Percentiles rank a stretch among this genome's conserved stretches.
Evolutionary conservation across 2,113 vertebrate species (phyloP).

Genomic region (Boulengeromyrus knoepffleri): DNA sequence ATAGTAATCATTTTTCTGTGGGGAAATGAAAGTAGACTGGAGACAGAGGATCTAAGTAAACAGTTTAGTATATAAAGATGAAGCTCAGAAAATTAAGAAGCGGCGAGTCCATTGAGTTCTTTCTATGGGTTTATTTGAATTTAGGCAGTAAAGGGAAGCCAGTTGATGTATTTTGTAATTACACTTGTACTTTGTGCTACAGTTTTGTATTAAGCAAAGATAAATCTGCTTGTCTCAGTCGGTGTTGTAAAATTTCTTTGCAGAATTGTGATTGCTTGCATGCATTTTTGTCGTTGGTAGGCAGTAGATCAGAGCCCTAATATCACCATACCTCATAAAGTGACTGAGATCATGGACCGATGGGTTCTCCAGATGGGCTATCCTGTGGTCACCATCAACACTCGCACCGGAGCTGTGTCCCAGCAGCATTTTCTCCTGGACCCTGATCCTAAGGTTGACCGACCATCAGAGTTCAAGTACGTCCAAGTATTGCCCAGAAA

Average conservation of each 20-base stretch:
- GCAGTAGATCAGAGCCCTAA: conserved; percentile 27
- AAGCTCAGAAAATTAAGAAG: not conserved
- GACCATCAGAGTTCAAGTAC: conserved; percentile 67
- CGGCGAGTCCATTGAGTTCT: not conserved
- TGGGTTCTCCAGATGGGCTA: conserved; percentile 94
- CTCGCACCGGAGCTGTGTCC: conserved; percentile 25
- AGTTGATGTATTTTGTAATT: not conserved
- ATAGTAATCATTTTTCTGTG: not conserved
- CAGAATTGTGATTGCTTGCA: not conserved
- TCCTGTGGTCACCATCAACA: conserved; percentile 73
- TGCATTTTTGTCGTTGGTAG: conserved; percentile 17
- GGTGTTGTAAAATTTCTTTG: not conserved
- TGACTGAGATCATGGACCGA: conserved; percentile 75
- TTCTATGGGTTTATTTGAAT: not conserved
- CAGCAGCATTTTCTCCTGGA: conserved; percentile 82
- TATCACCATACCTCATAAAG: fast-evolving
- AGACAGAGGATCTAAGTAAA: not conserved
- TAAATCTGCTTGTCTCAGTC: not conserved
- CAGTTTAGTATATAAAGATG: not conserved
- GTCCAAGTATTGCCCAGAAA: conserved; percentile 19
- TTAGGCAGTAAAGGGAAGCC: not conserved
- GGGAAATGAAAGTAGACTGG: not conserved
- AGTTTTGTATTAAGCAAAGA: not conserved
- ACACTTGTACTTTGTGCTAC: not conserved
- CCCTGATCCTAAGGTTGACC: conserved; percentile 41